Base-by-base conservation (phyloP, 2,888 invertebrate genomes). In the Quadroppia sp. region DNA sequence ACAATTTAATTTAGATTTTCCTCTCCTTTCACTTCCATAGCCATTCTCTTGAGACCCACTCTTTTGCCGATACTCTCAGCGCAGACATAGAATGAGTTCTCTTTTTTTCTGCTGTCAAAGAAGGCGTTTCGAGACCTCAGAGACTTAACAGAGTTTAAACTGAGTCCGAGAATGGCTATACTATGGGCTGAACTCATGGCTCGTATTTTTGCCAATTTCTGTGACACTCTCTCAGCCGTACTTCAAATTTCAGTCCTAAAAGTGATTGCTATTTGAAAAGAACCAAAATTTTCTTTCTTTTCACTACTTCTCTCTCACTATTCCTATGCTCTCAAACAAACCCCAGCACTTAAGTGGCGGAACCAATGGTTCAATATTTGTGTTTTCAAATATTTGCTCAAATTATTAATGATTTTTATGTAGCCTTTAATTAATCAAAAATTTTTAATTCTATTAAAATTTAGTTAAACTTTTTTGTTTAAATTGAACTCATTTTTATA, bases 161-260 rank as follows among this genome's bases (percentile, higher is more conserved):
- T 32, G 17, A 64, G 36, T 64, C 64, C 64, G 20, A 64, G 20
- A 36, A 32, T 36, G 64, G 32, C 64, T 64, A n/a, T 64, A 28
- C 20, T 32, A 1, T 64, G 2, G 30, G 13, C 64, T 64, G 6
- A 61, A 30, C 6, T 56, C 23, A 23, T 25, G 11, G 23, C 23
- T 28, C 23, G 56, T 56, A 56, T 56, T 56, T 64, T 32, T 13
- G 64, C 30, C 64, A 36, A 30, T 30, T 64, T 30, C 36, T 15
- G 3, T 56, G 28, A 28, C 56, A 15, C 23, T 28, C 36, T 64
- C 64, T 36, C 64, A 36, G 64, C 64, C 36, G 36, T 64, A 36
- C 64, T 64, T 64, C 64, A 64, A 64, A 64, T 64, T 20, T 64
- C 56, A 64, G 36, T 61, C n/a, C n/a, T n/a, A n/a, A n/a, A n/a